Conservation (phyloP, 2,888 invertebrate species). For the Eudemis profundana region DNA sequence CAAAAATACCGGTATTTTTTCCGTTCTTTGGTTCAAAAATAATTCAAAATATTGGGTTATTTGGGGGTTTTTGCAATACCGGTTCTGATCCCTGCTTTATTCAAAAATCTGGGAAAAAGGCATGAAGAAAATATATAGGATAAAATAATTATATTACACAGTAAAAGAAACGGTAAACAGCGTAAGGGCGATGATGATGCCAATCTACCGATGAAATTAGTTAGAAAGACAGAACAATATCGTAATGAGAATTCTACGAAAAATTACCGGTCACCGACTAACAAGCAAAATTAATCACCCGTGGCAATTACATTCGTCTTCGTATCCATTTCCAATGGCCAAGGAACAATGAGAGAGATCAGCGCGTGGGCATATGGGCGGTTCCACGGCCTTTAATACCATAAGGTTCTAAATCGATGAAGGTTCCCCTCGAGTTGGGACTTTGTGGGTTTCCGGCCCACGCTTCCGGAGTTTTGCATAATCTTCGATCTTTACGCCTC, state of each 20-base stretch:
- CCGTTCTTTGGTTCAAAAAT: no score
- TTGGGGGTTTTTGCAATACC: no score
- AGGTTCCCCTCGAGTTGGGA: conserved; percentile 55
- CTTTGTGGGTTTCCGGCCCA: conserved; percentile 61
- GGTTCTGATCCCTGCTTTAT: no score
- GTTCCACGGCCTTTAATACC: conserved; percentile 45
- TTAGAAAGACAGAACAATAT: neutral
- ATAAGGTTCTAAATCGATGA: conserved; percentile 59
- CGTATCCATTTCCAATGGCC: conserved; percentile 49
- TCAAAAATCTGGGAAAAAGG: no score
- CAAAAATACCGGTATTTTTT: no score
- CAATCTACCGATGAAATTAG: neutral
- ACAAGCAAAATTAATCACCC: conserved; percentile 53
- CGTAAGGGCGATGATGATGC: no score
- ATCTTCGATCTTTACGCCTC: conserved; percentile 72
- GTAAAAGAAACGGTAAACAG: no score
- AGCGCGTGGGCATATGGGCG: conserved; percentile 65
- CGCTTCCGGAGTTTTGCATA: conserved; percentile 73
- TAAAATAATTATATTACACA: no score
- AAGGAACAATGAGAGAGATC: conserved; percentile 72
- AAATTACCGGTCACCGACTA: conserved; percentile 33
- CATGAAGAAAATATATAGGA: no score
- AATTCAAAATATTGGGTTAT: no score
- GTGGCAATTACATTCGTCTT: conserved; percentile 52
- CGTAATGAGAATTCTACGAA: conserved; percentile 3